Conservation (phyloP, 1,140 invertebrate genomes). For the Drosophila hydei region DNA sequence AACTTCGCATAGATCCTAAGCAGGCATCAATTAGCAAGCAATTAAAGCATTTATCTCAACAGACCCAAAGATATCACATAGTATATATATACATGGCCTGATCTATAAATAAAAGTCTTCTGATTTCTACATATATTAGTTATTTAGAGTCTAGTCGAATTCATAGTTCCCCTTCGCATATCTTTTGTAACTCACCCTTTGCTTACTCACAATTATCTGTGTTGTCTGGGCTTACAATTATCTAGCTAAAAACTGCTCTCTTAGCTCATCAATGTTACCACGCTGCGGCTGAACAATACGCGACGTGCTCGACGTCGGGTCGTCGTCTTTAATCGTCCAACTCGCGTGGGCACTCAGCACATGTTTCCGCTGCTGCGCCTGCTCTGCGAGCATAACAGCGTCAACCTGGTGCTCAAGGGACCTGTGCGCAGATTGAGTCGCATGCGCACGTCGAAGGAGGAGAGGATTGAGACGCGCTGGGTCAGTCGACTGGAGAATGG, state of each 20-base stretch:
- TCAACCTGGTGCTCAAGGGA: constrained; percentile 63
- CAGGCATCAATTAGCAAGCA: not conserved
- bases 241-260: constrained; percentile 6
- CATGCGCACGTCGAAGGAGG: constrained; percentile 87
- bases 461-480: constrained; percentile 85
- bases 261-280: constrained; percentile 50
- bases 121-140: not conserved
- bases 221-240: constrained; percentile 12
- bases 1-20: not conserved
- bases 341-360: constrained; percentile 91
- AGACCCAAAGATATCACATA: constrained; percentile 13
- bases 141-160: too few species aligned
- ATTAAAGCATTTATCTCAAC: not conserved
- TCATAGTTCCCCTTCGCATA: too few species aligned
- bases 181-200: constrained; percentile 25
- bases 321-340: constrained; percentile 94
- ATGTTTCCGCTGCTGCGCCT: constrained; percentile 87
- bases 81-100: not conserved
- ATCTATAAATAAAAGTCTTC: not conserved
- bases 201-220: constrained; percentile 81
- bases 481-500: constrained; percentile 68
- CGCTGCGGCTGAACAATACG: constrained; percentile 89
- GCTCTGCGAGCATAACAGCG: constrained; percentile 86
- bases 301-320: constrained; percentile 88
- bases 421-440: constrained; percentile 45